Percentiles rank a stretch among this genome's conserved stretches.
These are phyloP conservation scores for Kryptolebias ocellatus DNA, from an alignment of 2,797 vertebrate species.

Conservation along the genomic window DNA sequence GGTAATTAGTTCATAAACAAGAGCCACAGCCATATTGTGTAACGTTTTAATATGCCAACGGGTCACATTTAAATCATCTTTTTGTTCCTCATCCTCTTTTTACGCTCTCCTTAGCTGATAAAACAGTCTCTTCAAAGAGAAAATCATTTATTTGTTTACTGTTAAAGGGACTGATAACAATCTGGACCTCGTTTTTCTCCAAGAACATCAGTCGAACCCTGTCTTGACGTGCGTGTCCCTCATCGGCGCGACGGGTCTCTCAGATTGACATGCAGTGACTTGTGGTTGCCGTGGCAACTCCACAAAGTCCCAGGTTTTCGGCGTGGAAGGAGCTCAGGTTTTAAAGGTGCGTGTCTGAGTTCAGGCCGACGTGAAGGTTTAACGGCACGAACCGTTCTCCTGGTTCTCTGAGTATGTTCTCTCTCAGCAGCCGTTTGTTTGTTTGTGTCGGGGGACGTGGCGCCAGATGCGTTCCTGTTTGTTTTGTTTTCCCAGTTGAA, in stretches of 20 bases:
- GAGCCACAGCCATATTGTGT: no score
- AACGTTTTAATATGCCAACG: no score
- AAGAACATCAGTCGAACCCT: no score
- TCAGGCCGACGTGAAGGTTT: constrained; percentile 43
- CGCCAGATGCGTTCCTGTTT: constrained; percentile 52
- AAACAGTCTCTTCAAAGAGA: neutral
- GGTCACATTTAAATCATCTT: no score
- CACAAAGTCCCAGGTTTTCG: constrained; percentile 4
- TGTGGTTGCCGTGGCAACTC: constrained; percentile 3
- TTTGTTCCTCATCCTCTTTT: no score
- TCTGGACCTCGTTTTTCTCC: no score
- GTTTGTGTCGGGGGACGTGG: constrained; percentile 40
- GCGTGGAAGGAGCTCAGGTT: constrained; percentile 30
- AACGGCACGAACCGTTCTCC: constrained; percentile 40
- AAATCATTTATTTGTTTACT: neutral
- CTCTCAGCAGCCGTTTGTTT: constrained; percentile 50
- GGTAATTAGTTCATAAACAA: no score
- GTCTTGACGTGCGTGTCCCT: no score
- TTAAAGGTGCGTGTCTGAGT: constrained; percentile 23
- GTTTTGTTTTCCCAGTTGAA: constrained; percentile 32
- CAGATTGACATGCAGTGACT: constrained; percentile 11
- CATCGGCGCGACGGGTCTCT: no score
- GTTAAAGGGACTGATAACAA: no score
- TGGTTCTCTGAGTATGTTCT: constrained; percentile 8
- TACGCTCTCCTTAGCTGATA: neutral